A percentile compares a stretch with the other conserved stretches of the same genome.
phyloP scores from a whole-genome alignment of 2,888 invertebrate species.

The Sphaerophoria rueppellii region DNA sequence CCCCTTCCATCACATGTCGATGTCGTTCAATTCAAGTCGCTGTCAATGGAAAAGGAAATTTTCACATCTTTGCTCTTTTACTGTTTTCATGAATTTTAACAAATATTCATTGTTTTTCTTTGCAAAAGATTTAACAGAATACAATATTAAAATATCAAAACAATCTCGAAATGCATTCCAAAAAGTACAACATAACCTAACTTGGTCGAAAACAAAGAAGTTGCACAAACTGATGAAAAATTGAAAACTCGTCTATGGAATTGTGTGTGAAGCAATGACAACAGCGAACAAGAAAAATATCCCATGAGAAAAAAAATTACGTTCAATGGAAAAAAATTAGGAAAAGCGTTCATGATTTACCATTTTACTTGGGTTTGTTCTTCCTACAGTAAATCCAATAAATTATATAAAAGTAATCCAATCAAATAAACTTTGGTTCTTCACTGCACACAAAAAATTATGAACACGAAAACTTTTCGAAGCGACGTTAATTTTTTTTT shows the following conservation, averaged over 20 bases:
- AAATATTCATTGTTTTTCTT: neutral
- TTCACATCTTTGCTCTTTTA: slow-evolving; percentile 4
- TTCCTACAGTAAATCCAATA: slow-evolving; percentile 41
- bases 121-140: neutral
- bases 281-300: slow-evolving; percentile 32
- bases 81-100: neutral
- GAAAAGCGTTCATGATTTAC: slow-evolving; percentile 47
- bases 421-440: slow-evolving; percentile 31
- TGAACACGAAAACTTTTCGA: slow-evolving; percentile 1
- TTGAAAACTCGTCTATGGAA: neutral
- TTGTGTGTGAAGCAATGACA: slow-evolving; percentile 5
- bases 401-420: slow-evolving; percentile 70
- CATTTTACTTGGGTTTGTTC: slow-evolving; percentile 42
- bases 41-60: slow-evolving; percentile 28
- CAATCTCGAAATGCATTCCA: neutral
- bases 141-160: neutral
- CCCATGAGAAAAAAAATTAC: slow-evolving; percentile 11
- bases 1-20: slow-evolving; percentile 49
- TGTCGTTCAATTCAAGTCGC: no score
- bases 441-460: slow-evolving; percentile 36
- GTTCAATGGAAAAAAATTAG: neutral
- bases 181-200: slow-evolving; percentile 3
- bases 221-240: slow-evolving; percentile 4
- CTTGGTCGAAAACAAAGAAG: neutral
- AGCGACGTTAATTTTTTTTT: slow-evolving; percentile 44